Percentiles rank a stretch among this genome's conserved stretches.
phyloP scores from a whole-genome alignment of 2,797 vertebrate genomes.

The Rhinophrynus dorsalis region DNA sequence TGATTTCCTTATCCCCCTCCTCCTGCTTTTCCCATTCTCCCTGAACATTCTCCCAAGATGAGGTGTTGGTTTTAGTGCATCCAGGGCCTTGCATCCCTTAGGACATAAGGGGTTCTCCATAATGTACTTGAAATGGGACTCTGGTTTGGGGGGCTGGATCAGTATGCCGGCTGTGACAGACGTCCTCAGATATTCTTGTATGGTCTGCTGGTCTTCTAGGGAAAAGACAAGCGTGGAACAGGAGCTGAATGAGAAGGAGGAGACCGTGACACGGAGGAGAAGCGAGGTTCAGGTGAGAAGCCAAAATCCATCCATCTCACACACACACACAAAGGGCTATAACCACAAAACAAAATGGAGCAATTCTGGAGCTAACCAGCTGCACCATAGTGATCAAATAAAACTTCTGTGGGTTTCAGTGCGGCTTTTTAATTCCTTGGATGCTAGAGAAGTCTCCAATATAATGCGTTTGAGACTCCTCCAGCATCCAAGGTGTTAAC shows the following conservation, averaged over 20 bases:
- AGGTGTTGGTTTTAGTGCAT: conserved; percentile 58
- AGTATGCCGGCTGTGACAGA: conserved; percentile 78
- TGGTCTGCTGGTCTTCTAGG: conserved; percentile 92
- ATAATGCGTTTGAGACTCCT: no score
- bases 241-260: conserved; percentile 95
- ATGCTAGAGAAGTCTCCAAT: no score
- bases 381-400: no score
- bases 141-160: conserved; percentile 75
- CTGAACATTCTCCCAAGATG: conserved; percentile 64
- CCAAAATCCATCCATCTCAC: no score
- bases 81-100: conserved; percentile 43
- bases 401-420: no score
- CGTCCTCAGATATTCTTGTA: conserved; percentile 86
- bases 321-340: no score
- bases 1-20: conserved; percentile 69
- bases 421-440: no score
- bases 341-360: no score
- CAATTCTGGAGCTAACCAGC: no score
- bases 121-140: conserved; percentile 77
- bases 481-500: no score
- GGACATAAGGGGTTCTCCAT: conserved; percentile 54
- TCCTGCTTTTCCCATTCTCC: conserved; percentile 67
- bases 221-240: conserved; percentile 93
- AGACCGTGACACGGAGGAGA: conserved; percentile 84
- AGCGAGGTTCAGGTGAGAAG: conserved; percentile 86